Evolutionary conservation across 2,888 invertebrate genomes (phyloP), one percentile per base, ranked within the genome.

Genomic region (Thumatha senex): DNA sequence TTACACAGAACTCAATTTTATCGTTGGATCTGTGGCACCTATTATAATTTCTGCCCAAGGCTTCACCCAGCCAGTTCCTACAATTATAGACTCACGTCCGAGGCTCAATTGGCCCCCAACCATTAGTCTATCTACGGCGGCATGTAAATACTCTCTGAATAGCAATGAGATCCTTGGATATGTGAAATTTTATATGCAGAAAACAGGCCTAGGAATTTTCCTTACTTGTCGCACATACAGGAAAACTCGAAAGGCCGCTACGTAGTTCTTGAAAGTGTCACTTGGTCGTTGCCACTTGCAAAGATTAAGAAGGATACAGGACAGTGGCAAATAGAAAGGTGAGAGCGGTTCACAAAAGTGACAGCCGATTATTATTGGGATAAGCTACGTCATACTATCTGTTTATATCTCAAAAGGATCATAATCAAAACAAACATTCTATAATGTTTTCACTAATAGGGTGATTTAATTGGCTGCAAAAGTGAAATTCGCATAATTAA

Each of bases 141-240:
- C 69, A 74, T 74, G 72, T 76, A 79, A 80, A 82, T 80, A 76
- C 63, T 58, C 57, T 71, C 68, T 79, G 80, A 79, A 83, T 84
- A 82, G 72, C 80, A 73, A 83, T 76, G 63, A 74, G 71, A 66
- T 78, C 74, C 78, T 77, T 72, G 69, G 51, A 69, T 70, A 71
- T 73, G 70, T 67, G 56, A 73, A 72, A 75, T 68, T 59, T 64
- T 67, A 58, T 51, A n/a, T 4, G 33, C 42, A 65, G 64, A 69
- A 68, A 72, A 72, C 67, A 63, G 63, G 65, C 63, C 67, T 64
- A 63, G 64, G 69, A 68, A 72, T 67, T 74, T 67, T 70, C 66
- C 71, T 68, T 66, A 66, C 61, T 62, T 54, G 70, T 56, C 60
- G 51, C 48, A 57, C 46, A 56, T 67, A 54, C 63, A 75, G 75